These are phyloP conservation scores for Pachyseris speciosa DNA, from an alignment of 64 coral and sea anemone genomes.

Conservation along the genomic window DNA sequence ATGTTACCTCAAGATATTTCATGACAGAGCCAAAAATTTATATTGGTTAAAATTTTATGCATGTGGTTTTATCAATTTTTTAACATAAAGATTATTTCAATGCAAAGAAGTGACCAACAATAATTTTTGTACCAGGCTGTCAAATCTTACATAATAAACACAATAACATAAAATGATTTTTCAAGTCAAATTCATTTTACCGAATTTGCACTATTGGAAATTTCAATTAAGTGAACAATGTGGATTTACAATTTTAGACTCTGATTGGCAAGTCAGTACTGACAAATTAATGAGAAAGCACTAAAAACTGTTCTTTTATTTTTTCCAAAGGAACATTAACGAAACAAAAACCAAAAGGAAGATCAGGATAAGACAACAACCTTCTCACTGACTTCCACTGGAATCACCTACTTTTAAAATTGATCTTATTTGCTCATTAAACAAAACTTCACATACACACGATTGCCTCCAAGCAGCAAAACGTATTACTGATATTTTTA, in stretches of 20 bases:
- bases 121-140: background rate
- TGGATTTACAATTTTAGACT: background rate
- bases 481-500: too few species aligned
- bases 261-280: background rate
- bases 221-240: background rate
- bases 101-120: constrained; percentile 16
- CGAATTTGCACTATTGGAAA: background rate
- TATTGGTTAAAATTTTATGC: too few species aligned
- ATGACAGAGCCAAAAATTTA: background rate
- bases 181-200: background rate
- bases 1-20: background rate
- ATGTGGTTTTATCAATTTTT: too few species aligned
- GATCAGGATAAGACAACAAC: too few species aligned
- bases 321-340: too few species aligned
- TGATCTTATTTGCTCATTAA: too few species aligned
- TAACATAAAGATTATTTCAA: too few species aligned
- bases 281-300: background rate
- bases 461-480: too few species aligned
- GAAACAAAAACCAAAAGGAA: too few species aligned
- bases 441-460: too few species aligned
- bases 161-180: background rate
- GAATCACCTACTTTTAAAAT: too few species aligned
- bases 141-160: constrained; percentile 1
- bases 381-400: too few species aligned
- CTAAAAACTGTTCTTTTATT: background rate